Evolutionary conservation across 2,113 vertebrate species (phyloP).

Genomic region (Thermophis baileyi): DNA sequence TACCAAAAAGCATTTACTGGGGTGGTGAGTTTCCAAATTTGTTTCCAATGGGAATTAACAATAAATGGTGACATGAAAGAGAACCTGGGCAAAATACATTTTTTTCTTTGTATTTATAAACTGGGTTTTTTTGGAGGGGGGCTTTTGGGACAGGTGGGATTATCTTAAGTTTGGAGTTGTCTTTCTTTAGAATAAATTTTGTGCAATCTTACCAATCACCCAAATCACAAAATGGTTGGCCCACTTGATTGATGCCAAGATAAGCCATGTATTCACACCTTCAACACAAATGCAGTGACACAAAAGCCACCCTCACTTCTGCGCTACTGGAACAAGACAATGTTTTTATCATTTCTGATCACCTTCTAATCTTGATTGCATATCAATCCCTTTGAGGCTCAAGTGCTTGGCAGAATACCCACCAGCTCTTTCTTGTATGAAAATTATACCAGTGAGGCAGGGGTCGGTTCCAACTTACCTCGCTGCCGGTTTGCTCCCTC

Average conservation of each 20-base stretch:
- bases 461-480: no score
- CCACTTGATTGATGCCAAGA: background rate
- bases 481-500: no score
- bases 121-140: background rate
- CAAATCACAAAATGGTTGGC: background rate
- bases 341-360: no score
- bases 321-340: background rate
- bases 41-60: background rate
- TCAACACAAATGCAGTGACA: background rate
- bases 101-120: background rate
- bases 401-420: background rate
- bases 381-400: background rate
- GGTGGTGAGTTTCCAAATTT: background rate
- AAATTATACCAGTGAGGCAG: background rate
- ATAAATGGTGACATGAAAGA: background rate
- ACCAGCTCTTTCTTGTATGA: background rate
- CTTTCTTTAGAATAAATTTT: background rate
- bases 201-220: background rate
- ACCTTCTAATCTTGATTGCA: background rate
- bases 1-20: background rate
- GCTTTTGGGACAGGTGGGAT: background rate
- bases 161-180: background rate
- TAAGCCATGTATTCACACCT: background rate
- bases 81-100: background rate
- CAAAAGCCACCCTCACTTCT: background rate